These are phyloP conservation scores for Syrista parreyssii DNA, from an alignment of 2,888 invertebrate genomes.

Conservation along the genomic window DNA sequence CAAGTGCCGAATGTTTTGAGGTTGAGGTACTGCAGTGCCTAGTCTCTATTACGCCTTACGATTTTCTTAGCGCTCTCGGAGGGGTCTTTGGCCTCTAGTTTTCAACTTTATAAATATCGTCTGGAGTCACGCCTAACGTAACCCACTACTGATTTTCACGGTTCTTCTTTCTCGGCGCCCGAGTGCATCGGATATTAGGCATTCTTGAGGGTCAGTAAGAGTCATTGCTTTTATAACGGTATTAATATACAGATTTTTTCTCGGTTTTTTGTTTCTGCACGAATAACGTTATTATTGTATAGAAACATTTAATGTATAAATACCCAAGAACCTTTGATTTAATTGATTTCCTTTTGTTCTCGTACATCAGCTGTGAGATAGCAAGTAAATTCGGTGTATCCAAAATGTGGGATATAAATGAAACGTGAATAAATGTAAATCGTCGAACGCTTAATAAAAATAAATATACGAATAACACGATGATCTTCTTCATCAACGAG, in stretches of 20 bases:
- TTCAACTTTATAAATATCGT: slow-evolving; percentile 50
- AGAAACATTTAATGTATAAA: background rate
- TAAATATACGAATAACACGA: background rate
- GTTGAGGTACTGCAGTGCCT: background rate
- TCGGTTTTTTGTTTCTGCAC: background rate
- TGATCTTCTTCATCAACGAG: background rate
- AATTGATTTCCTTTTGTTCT: background rate
- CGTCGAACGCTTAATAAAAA: background rate
- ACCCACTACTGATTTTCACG: background rate
- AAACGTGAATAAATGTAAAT: background rate
- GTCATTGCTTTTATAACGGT: background rate
- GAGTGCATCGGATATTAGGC: slow-evolving; percentile 37
- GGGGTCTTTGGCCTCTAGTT: slow-evolving; percentile 48
- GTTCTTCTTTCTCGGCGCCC: slow-evolving; percentile 25
- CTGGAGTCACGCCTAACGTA: background rate
- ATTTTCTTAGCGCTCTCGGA: slow-evolving; percentile 7
- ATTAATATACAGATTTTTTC: background rate
- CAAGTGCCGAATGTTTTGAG: background rate
- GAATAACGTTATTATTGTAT: background rate
- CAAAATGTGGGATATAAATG: background rate
- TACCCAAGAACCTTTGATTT: background rate
- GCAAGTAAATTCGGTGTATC: background rate
- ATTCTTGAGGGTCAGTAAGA: background rate
- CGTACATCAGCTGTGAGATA: background rate
- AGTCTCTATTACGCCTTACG: background rate